Base-by-base conservation (phyloP, 2,113 vertebrate genomes). In the Hyla sarda region DNA sequence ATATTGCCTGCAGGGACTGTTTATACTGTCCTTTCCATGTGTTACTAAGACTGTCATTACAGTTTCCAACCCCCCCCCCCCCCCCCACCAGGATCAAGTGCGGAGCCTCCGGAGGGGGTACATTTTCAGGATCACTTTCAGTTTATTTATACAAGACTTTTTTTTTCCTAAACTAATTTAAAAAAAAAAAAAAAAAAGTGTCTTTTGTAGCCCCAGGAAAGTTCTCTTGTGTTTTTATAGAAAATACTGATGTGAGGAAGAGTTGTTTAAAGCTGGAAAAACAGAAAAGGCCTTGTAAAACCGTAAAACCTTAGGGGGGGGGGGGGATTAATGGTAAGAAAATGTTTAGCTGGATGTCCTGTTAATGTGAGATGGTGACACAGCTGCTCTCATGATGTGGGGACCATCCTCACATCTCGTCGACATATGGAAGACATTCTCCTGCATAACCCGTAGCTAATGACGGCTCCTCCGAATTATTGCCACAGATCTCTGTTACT, bases 81-180 rank as follows among this genome's bases (percentile, higher is more conserved):
- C 48, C 84, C 76, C 76, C 65, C 58, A 45, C 62, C 56, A 30
- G 9, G 76, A 86, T 81, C 48, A 72, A 85, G 60, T 78, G 48
- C 78, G 23, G 50, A 74, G 72, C 45, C 54, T 82, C 25, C 25
- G 16, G 65, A 48, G 32, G 34, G 78, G 77, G 48, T 19, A 60
- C 16, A 76, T 84, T 50, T 76, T 19, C n/a, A 7, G n/a, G 17
- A 45, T 84, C 5, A 30, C 23, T 1, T 67, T 21, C 37, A 60
- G 76, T 82, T 87, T 82, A 82, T 81, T 87, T 87, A 52, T 34
- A 81, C 54, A 81, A 82, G 67, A 30, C 21, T 47, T 58, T 54
- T 80, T 47, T 58, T 54, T 80, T 67, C 56, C n/a, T 45, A 47
- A 81, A 32, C 65, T 81, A 86, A 86, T 72, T 85, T n/a, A n/a